phyloP scores from a whole-genome alignment of 2,113 vertebrate species.

The Melanocharis versteri region DNA sequence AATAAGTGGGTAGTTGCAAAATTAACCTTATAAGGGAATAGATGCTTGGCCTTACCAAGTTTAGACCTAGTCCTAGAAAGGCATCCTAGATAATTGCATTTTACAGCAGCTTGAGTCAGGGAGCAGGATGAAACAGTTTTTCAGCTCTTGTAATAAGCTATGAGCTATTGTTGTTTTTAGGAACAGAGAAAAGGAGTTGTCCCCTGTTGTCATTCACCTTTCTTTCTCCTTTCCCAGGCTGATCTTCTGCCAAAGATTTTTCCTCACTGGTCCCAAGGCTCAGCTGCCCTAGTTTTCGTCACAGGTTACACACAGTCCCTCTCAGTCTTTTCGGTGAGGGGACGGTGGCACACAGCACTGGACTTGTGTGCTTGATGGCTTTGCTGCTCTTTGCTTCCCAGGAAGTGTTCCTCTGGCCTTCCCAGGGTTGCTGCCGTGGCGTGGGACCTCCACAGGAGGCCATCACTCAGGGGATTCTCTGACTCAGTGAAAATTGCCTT shows the following conservation, averaged over 20 bases:
- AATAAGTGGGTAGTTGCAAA: conserved; percentile 21
- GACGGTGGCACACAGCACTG: accelerated
- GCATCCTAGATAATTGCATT: not conserved
- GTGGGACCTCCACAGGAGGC: not conserved
- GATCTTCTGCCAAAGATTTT: not conserved
- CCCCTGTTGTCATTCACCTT: not conserved
- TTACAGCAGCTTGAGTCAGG: not conserved
- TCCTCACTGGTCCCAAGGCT: not conserved
- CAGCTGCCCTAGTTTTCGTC: not conserved
- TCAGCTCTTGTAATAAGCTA: not conserved
- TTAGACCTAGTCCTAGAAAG: conserved; percentile 13
- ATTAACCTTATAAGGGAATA: conserved; percentile 46
- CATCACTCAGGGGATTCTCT: not conserved
- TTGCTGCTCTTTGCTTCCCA: not conserved
- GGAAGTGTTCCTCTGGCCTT: not conserved
- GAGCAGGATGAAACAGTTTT: not conserved
- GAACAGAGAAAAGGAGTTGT: not conserved
- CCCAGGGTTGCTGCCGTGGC: not conserved
- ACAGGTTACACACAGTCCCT: not conserved
- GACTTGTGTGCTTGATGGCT: not conserved
- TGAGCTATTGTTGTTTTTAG: not conserved
- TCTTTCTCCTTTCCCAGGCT: not conserved
- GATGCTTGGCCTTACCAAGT: conserved; percentile 12
- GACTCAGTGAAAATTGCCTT: not conserved
- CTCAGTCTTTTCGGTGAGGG: not conserved